A percentile compares a stretch with the other conserved stretches of the same genome.
Evolutionary conservation across 2,797 vertebrate species (phyloP).

Genomic region (Ammospiza maritima): DNA sequence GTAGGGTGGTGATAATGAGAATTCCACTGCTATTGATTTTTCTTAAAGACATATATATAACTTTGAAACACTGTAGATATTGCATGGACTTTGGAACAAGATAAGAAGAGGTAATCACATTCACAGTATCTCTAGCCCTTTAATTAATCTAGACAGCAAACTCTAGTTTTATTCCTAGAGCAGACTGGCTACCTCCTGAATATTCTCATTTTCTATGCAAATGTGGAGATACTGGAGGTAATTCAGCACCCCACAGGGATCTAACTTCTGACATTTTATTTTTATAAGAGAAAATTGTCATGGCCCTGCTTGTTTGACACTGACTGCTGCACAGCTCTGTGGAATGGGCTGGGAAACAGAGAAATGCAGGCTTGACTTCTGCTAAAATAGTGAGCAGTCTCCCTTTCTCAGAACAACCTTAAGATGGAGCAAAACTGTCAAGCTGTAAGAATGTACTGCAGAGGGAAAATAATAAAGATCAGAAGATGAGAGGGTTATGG

Average conservation of each 20-base stretch:
- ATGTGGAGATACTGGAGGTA: not conserved
- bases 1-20: constrained; percentile 34
- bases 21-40: constrained; percentile 37
- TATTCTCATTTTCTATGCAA: not conserved
- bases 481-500: not conserved
- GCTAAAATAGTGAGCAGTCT: not conserved
- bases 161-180: not conserved
- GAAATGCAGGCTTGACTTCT: not conserved
- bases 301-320: not conserved
- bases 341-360: not conserved
- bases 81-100: constrained; percentile 40
- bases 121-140: not conserved
- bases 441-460: not conserved
- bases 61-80: constrained; percentile 22
- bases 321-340: not conserved
- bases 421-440: constrained; percentile 15
- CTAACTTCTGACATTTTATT: not conserved
- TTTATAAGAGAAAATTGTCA: not conserved
- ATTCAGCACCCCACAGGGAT: not conserved
- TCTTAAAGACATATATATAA: not conserved
- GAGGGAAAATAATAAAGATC: not conserved
- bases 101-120: constrained; percentile 42
- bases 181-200: not conserved
- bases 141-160: constrained; percentile 15
- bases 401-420: not conserved